Conservation (phyloP, 2,113 vertebrate genomes). For the Hepsetus odoe region DNA sequence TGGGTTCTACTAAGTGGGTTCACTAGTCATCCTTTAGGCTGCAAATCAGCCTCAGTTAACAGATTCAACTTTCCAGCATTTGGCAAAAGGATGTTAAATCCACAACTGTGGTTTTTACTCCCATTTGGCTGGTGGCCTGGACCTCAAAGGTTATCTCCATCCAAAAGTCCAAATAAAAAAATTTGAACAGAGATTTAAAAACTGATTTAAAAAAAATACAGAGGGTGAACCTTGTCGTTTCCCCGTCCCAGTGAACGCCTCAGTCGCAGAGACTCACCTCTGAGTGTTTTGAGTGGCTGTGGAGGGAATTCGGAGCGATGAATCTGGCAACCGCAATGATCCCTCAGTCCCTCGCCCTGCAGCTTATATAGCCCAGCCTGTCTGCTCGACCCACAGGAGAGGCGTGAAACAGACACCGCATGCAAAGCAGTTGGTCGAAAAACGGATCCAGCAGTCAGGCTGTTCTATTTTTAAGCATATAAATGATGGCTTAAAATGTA, state of each 20-base stretch:
- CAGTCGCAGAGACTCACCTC: constrained; percentile 73
- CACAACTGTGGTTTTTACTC: constrained; percentile 28
- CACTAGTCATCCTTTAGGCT: neutral
- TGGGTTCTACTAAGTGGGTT: neutral
- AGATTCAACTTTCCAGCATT: constrained; percentile 10
- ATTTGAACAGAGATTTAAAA: too few relatives aligned
- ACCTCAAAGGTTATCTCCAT: constrained; percentile 11
- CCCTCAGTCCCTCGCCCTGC: constrained; percentile 19
- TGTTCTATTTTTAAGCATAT: constrained; percentile 81
- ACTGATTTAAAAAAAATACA: too few relatives aligned
- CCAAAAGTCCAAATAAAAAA: constrained; percentile 49
- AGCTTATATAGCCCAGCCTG: constrained; percentile 73
- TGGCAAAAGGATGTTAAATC: constrained; percentile 14
- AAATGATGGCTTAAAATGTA: constrained; percentile 84
- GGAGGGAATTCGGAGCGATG: constrained; percentile 70
- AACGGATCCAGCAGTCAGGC: constrained; percentile 81
- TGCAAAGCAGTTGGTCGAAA: constrained; percentile 70
- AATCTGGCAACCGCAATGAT: constrained; percentile 75
- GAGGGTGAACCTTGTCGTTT: neutral
- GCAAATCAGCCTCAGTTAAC: neutral
- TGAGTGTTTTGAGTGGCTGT: constrained; percentile 63
- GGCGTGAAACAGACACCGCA: constrained; percentile 79
- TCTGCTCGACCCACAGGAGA: constrained; percentile 72
- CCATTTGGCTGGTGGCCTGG: constrained; percentile 7
- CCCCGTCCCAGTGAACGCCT: constrained; percentile 8